phyloP scores from a whole-genome alignment of 2,797 vertebrate genomes.

The Spinus pinus region DNA sequence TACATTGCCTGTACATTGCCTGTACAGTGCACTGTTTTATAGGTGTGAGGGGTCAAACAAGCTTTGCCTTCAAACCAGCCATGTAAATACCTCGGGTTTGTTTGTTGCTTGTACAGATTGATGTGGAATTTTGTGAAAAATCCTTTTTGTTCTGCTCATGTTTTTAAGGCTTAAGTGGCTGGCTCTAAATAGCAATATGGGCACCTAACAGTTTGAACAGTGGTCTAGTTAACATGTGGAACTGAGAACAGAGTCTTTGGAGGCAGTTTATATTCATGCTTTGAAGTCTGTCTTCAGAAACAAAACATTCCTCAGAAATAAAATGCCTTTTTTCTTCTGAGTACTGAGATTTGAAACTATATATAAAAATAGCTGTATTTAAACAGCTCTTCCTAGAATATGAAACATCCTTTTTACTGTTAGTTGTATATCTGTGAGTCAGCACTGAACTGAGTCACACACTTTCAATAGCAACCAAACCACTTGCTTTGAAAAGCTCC shows the following conservation, averaged over 20 bases:
- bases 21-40: fast-evolving
- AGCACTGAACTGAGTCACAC: neutral
- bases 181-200: neutral
- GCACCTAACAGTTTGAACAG: neutral
- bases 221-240: neutral
- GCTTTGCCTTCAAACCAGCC: neutral
- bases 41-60: neutral
- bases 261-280: neutral
- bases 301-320: neutral
- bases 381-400: neutral
- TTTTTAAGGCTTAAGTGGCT: neutral
- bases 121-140: neutral
- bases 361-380: neutral
- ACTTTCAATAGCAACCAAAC: neutral
- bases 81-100: neutral
- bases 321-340: neutral
- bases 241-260: neutral
- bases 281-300: neutral
- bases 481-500: neutral
- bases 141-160: neutral
- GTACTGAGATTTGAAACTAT: neutral
- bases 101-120: neutral
- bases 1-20: neutral
- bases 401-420: neutral
- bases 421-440: neutral